Percentiles rank a stretch among this genome's conserved stretches.
Evolutionary conservation across 1,140 invertebrate species (phyloP).

Genomic region (Drosophila sturtevanti): DNA sequence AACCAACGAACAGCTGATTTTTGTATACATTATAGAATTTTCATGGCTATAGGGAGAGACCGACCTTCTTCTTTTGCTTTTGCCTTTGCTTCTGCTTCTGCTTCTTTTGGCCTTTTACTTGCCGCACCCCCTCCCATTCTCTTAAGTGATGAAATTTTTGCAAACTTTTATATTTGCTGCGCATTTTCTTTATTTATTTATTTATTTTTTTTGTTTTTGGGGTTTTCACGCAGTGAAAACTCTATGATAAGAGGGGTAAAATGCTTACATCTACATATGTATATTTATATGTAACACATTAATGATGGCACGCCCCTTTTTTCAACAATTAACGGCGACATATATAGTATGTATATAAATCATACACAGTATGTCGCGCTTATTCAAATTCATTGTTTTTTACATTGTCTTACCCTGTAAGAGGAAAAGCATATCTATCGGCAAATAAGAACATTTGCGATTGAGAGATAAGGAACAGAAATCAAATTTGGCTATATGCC

Average conservation of each 20-base stretch:
- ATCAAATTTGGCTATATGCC: too few relatives aligned
- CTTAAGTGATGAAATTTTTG: constrained; percentile 44
- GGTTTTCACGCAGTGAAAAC: constrained; percentile 19
- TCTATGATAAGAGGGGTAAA: neutral
- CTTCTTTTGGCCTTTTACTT: neutral
- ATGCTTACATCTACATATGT: constrained; percentile 3
- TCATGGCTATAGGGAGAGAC: neutral
- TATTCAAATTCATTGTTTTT: constrained; percentile 59
- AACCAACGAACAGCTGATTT: constrained; percentile 16
- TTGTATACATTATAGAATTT: constrained; percentile 45
- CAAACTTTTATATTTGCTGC: constrained; percentile 31
- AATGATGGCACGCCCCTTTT: constrained; percentile 44
- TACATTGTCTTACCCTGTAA: neutral
- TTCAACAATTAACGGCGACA: constrained; percentile 32
- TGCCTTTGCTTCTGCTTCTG: neutral
- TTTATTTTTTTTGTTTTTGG: constrained; percentile 64
- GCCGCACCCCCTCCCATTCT: neutral
- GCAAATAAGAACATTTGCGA: too few relatives aligned
- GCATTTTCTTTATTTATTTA: constrained; percentile 48
- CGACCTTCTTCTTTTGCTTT: neutral
- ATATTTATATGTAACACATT: constrained; percentile 14
- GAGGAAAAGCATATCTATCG: neutral
- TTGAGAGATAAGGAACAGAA: too few relatives aligned
- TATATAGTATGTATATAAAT: constrained; percentile 58
- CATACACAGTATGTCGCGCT: constrained; percentile 41